phyloP scores from a whole-genome alignment of 1,140 invertebrate species.

The Hyposmocoma kahamanoa region DNA sequence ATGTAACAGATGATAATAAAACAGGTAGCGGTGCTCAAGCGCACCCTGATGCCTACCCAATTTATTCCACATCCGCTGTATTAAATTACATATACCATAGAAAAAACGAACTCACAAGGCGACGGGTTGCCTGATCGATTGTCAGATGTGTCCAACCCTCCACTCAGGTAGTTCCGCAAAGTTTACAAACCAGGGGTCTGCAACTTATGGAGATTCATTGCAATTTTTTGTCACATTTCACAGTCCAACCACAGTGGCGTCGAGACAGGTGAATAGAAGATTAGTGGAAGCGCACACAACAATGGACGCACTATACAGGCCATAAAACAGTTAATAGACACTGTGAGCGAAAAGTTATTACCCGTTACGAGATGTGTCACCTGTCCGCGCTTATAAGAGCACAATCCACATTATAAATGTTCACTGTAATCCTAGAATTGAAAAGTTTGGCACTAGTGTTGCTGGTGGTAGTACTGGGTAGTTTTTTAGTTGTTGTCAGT shows the following conservation, averaged over 20 bases:
- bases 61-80: slow-evolving; percentile 68
- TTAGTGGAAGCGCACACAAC: slow-evolving; percentile 59
- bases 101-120: slow-evolving; percentile 60
- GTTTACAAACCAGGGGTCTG: slow-evolving; percentile 52
- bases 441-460: slow-evolving; percentile 15
- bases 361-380: slow-evolving; percentile 25
- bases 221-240: slow-evolving; percentile 71
- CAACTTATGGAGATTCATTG: slow-evolving; percentile 39
- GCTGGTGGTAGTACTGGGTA: slow-evolving; percentile 24
- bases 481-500: background rate
- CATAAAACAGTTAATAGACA: slow-evolving; percentile 62
- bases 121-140: slow-evolving; percentile 53
- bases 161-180: slow-evolving; percentile 62
- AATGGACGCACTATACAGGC: slow-evolving; percentile 56
- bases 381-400: slow-evolving; percentile 4
- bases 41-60: slow-evolving; percentile 65
- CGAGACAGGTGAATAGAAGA: slow-evolving; percentile 63
- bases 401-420: slow-evolving; percentile 22
- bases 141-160: slow-evolving; percentile 38
- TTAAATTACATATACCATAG: slow-evolving; percentile 55
- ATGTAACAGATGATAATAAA: slow-evolving; percentile 28
- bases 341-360: slow-evolving; percentile 32
- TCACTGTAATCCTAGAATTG: slow-evolving; percentile 56
- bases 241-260: slow-evolving; percentile 55
- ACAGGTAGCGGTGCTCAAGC: slow-evolving; percentile 59